phyloP scores from a whole-genome alignment of 1,140 invertebrate species.

The Helicoverpa zea region DNA sequence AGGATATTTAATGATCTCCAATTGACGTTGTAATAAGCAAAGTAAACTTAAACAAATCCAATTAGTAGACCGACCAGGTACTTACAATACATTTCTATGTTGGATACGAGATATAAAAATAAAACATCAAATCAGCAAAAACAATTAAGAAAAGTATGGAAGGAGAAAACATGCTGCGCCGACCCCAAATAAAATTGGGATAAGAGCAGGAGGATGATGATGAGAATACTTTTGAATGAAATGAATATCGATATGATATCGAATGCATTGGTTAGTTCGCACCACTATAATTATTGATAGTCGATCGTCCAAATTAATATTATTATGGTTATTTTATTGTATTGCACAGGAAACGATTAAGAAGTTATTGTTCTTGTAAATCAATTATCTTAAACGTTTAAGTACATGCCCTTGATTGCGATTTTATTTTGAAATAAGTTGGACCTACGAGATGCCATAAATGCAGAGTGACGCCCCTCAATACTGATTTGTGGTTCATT shows the following conservation, averaged over 20 bases:
- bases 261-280: neutral
- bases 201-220: too few relatives aligned
- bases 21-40: neutral
- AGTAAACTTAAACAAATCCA: too few relatives aligned
- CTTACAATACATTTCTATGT: too few relatives aligned
- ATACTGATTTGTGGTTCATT: too few relatives aligned
- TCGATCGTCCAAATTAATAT: neutral
- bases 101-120: too few relatives aligned
- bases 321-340: neutral
- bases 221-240: too few relatives aligned
- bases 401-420: neutral
- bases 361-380: slow-evolving; percentile 4
- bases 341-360: slow-evolving; percentile 19
- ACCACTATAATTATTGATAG: neutral
- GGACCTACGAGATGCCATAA: neutral
- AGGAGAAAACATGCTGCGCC: too few relatives aligned
- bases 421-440: neutral
- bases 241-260: too few relatives aligned
- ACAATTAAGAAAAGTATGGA: too few relatives aligned
- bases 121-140: too few relatives aligned
- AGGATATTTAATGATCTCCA: neutral
- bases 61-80: too few relatives aligned
- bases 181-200: too few relatives aligned
- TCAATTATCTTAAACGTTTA: slow-evolving; percentile 6
- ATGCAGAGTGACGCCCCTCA: neutral